These are phyloP conservation scores for Lamellibrachia luymesi DNA, from an alignment of 1,140 invertebrate genomes.

Conservation along the genomic window DNA sequence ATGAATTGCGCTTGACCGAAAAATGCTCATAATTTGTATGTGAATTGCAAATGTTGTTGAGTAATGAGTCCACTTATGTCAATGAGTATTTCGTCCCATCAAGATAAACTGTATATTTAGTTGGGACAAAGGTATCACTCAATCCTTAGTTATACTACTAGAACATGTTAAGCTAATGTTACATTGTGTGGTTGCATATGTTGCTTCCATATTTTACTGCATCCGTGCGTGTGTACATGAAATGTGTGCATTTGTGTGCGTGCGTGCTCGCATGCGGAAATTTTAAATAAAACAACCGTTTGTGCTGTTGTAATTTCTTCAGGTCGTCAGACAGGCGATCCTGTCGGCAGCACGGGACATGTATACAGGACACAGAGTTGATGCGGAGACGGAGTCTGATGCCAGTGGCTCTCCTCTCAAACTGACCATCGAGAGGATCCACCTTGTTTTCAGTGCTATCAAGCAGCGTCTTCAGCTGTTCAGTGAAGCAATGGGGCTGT, in stretches of 20 bases:
- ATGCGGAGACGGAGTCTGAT: not conserved
- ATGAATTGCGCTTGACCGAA: not conserved
- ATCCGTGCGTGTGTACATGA: not conserved
- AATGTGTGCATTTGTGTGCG: not conserved
- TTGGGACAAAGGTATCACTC: too few species aligned
- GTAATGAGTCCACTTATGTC: too few species aligned
- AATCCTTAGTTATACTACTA: too few species aligned
- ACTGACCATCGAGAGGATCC: not conserved
- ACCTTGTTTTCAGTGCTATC: not conserved
- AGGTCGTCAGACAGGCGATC: not conserved
- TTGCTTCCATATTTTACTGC: not conserved
- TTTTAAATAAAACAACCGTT: not conserved
- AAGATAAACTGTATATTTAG: too few species aligned
- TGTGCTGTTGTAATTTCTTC: too few species aligned
- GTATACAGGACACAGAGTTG: not conserved
- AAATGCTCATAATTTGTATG: too few species aligned
- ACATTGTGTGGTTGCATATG: too few species aligned
- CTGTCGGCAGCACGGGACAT: not conserved
- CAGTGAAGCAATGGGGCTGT: not conserved
- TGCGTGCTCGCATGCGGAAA: not conserved
- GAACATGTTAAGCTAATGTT: too few species aligned
- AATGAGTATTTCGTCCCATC: too few species aligned
- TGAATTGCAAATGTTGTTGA: too few species aligned
- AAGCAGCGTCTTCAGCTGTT: not conserved
- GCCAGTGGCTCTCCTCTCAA: not conserved